These are phyloP conservation scores for Lateolabrax maculatus DNA, from an alignment of 2,797 vertebrate species.

Conservation along the genomic window DNA sequence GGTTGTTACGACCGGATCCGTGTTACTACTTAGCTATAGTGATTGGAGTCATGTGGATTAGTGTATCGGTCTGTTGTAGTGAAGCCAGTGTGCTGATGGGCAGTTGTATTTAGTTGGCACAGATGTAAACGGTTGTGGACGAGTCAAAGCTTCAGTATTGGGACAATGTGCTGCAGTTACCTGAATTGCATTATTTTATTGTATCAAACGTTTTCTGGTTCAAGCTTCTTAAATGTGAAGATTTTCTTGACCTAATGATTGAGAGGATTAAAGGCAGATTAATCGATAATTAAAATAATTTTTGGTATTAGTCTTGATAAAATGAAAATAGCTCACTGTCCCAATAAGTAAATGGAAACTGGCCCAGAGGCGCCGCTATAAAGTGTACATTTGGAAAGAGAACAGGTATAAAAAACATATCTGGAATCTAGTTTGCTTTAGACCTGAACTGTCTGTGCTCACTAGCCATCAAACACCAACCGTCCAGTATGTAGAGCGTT, in stretches of 20 bases:
- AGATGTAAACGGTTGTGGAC: constrained; percentile 43
- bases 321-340: neutral
- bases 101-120: constrained; percentile 10
- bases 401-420: neutral
- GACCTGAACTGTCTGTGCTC: constrained; percentile 18
- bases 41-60: constrained; percentile 39
- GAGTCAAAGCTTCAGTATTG: constrained; percentile 11
- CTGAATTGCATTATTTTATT: neutral
- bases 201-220: neutral
- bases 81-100: constrained; percentile 22
- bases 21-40: constrained; percentile 42
- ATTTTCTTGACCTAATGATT: neutral
- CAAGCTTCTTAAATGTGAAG: neutral
- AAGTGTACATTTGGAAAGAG: neutral
- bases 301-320: neutral
- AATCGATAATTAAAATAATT: neutral
- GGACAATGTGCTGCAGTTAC: constrained; percentile 23
- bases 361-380: neutral
- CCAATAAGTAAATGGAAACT: neutral
- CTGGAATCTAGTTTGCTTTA: neutral
- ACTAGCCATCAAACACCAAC: neutral
- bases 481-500: neutral
- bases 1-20: constrained; percentile 10
- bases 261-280: neutral
- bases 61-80: constrained; percentile 48